Percentiles rank a stretch among this genome's conserved stretches.
phyloP scores from a whole-genome alignment of 2,113 vertebrate species.

The Calypte anna region DNA sequence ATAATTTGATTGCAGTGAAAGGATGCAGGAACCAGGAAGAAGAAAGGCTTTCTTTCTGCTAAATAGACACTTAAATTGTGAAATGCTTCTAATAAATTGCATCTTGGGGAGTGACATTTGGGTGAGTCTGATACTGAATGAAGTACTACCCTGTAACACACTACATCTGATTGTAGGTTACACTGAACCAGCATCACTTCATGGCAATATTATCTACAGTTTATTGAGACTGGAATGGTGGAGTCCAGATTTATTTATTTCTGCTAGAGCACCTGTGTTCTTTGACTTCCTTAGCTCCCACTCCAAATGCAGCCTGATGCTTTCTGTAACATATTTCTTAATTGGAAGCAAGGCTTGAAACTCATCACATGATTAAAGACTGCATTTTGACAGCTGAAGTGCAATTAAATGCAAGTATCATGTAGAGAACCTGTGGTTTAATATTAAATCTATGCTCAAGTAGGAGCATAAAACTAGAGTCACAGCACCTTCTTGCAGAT shows the following conservation, averaged over 20 bases:
- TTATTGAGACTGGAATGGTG: neutral
- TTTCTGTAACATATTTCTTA: neutral
- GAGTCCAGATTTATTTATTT: neutral
- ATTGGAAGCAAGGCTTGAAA: constrained; percentile 42
- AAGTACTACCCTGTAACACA: neutral
- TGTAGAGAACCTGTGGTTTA: neutral
- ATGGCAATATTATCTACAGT: neutral
- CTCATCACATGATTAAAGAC: neutral
- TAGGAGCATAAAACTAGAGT: neutral
- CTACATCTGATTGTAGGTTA: neutral
- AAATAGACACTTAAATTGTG: neutral
- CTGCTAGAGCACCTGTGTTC: neutral
- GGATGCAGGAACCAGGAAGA: neutral
- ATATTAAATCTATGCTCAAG: neutral
- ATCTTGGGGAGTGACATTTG: neutral
- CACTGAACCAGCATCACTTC: neutral
- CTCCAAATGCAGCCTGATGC: neutral
- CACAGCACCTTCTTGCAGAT: neutral
- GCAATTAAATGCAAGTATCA: constrained; percentile 27
- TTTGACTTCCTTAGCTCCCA: neutral
- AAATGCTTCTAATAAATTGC: neutral
- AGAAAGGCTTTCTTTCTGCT: neutral
- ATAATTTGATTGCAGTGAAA: neutral
- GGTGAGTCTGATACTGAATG: neutral
- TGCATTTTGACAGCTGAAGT: constrained; percentile 23